A percentile compares a stretch with the other conserved stretches of the same genome.
Evolutionary conservation across 2,113 vertebrate genomes (phyloP).

Genomic region (Rissa tridactyla): DNA sequence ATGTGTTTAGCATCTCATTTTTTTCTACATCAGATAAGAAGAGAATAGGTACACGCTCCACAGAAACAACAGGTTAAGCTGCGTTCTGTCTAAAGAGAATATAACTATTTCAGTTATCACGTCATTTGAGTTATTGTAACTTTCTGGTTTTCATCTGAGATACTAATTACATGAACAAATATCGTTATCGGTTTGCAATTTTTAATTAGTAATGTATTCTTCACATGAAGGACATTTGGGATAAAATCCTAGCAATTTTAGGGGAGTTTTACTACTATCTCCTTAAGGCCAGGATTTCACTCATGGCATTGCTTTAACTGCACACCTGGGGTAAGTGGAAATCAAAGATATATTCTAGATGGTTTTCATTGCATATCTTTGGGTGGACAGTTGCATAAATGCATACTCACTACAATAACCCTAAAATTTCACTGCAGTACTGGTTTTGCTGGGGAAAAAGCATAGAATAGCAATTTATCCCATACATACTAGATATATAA

Average conservation of each 20-base stretch:
- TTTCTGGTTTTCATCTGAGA: background rate
- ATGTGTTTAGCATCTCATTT: background rate
- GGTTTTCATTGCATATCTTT: background rate
- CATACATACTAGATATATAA: background rate
- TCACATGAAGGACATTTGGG: background rate
- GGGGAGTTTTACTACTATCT: background rate
- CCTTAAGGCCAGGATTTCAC: background rate
- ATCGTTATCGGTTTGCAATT: background rate
- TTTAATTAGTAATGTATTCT: background rate
- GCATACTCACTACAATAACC: background rate
- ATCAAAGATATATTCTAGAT: background rate
- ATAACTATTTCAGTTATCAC: background rate
- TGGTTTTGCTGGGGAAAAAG: background rate
- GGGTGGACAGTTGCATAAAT: background rate
- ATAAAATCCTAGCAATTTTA: background rate
- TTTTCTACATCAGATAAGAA: background rate
- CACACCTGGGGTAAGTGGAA: background rate
- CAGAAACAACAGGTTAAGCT: background rate
- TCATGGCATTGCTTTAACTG: background rate
- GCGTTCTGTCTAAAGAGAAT: background rate
- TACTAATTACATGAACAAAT: background rate
- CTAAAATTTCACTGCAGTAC: background rate
- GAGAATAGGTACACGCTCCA: background rate
- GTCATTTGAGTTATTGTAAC: background rate
- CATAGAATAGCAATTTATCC: background rate